Percentiles rank a stretch among this genome's conserved stretches.
Evolutionary conservation across 2,888 invertebrate species (phyloP).

Genomic region (Amblyteles armatorius): DNA sequence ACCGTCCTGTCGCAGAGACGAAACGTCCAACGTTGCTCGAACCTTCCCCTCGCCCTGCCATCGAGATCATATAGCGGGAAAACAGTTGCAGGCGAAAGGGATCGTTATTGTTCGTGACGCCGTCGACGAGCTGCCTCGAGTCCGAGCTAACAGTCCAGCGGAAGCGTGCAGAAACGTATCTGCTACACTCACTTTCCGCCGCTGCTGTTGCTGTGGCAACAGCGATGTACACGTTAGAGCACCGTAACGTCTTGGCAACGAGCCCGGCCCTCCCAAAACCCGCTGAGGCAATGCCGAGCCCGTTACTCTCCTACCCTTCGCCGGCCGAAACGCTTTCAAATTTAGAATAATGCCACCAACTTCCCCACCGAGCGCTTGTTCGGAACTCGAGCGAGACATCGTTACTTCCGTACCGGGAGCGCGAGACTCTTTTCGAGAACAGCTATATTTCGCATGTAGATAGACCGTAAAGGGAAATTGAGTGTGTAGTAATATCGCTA

Average conservation of each 20-base stretch:
- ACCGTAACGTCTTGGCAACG: slow-evolving; percentile 63
- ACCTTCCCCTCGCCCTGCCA: background rate
- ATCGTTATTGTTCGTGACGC: slow-evolving; percentile 46
- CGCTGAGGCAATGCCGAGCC: slow-evolving; percentile 23
- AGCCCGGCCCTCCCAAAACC: slow-evolving; percentile 55
- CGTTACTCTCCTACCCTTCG: slow-evolving; percentile 32
- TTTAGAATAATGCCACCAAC: slow-evolving; percentile 63
- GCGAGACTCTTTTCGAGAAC: slow-evolving; percentile 44
- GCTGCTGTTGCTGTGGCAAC: slow-evolving; percentile 36
- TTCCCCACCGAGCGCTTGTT: slow-evolving; percentile 49
- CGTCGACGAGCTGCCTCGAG: slow-evolving; percentile 29
- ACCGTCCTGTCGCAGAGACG: background rate
- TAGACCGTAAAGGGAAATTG: slow-evolving; percentile 54
- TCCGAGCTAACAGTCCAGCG: slow-evolving; percentile 13
- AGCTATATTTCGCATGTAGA: slow-evolving; percentile 52
- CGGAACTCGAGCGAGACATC: slow-evolving; percentile 61
- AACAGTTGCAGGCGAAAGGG: slow-evolving; percentile 37
- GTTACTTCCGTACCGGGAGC: slow-evolving; percentile 57
- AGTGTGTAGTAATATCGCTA: slow-evolving; percentile 29
- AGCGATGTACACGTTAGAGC: slow-evolving; percentile 42
- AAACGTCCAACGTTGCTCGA: background rate
- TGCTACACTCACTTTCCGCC: slow-evolving; percentile 17
- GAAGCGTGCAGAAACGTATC: slow-evolving; percentile 30
- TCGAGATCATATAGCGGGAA: background rate
- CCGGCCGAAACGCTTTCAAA: slow-evolving; percentile 58